These are phyloP conservation scores for Psylliodes chrysocephalus DNA, from an alignment of 2,888 invertebrate genomes.

Conservation along the genomic window DNA sequence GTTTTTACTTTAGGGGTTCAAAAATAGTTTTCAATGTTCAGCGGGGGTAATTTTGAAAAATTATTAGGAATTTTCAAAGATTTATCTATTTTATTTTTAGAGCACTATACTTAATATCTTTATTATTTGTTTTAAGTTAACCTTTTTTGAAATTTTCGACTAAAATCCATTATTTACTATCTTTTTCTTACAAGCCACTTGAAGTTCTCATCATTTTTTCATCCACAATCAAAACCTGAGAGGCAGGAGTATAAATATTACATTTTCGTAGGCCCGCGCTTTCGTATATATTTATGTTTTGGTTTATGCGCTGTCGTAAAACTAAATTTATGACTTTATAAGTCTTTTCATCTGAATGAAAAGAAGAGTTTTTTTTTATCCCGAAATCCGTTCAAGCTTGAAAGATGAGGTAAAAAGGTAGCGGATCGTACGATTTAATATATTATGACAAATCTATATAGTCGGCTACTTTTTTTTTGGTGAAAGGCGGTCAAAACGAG, in stretches of 20 bases:
- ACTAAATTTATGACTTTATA: constrained; percentile 18
- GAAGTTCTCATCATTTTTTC: background rate
- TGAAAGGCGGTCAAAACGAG: background rate
- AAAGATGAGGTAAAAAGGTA: background rate
- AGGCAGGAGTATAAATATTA: background rate
- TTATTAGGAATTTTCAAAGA: too few species aligned
- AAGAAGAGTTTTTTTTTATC: constrained; percentile 11
- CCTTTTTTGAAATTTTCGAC: too few species aligned
- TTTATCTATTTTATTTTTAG: too few species aligned
- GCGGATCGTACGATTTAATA: background rate
- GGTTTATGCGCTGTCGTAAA: constrained; percentile 14
- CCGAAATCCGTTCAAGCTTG: constrained; percentile 8
- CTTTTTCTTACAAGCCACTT: background rate
- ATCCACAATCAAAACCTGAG: background rate
- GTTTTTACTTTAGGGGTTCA: too few species aligned
- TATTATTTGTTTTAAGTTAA: too few species aligned
- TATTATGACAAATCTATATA: background rate
- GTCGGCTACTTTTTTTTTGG: background rate
- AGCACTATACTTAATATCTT: too few species aligned
- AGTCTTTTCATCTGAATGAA: constrained; percentile 7
- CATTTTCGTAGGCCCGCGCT: background rate
- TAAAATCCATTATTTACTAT: too few species aligned
- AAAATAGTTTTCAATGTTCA: too few species aligned
- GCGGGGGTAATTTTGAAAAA: too few species aligned
- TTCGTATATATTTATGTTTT: constrained; percentile 7